A percentile compares a stretch with the other conserved stretches of the same genome.
phyloP scores from a whole-genome alignment of 1,140 invertebrate species.

The Drosophila nigromelanica region DNA sequence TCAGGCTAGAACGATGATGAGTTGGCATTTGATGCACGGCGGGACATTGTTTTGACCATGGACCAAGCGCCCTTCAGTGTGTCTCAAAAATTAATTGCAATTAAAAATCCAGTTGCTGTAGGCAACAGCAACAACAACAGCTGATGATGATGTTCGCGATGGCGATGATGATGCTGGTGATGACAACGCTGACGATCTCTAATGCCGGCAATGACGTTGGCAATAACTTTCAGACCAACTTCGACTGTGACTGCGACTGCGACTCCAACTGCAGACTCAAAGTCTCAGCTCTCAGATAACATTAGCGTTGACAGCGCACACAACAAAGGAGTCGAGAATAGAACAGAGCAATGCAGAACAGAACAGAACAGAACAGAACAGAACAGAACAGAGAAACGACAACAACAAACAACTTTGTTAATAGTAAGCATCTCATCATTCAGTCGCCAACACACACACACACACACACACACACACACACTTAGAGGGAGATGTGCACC shows the following conservation, averaged over 20 bases:
- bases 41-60: conserved; percentile 10
- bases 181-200: conserved; percentile 32
- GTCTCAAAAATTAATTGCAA: conserved; percentile 65
- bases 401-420: conserved; percentile 64
- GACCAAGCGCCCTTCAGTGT: conserved; percentile 6
- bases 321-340: conserved; percentile 38
- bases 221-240: conserved; percentile 20
- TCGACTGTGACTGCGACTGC: not conserved
- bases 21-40: conserved; percentile 18
- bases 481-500: conserved; percentile 39
- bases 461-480: too few relatives aligned
- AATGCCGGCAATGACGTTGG: conserved; percentile 31
- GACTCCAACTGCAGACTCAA: conserved; percentile 19
- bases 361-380: not conserved
- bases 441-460: conserved; percentile 29
- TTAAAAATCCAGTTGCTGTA: conserved; percentile 50
- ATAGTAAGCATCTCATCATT: conserved; percentile 62
- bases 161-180: conserved; percentile 12
- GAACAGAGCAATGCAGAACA: not conserved
- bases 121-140: conserved; percentile 15
- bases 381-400: too few relatives aligned
- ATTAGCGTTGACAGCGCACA: conserved; percentile 66
- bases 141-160: not conserved
- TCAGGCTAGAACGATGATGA: conserved; percentile 20
- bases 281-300: conserved; percentile 54